phyloP scores from a whole-genome alignment of 2,113 vertebrate genomes.

The Fregata magnificens region DNA sequence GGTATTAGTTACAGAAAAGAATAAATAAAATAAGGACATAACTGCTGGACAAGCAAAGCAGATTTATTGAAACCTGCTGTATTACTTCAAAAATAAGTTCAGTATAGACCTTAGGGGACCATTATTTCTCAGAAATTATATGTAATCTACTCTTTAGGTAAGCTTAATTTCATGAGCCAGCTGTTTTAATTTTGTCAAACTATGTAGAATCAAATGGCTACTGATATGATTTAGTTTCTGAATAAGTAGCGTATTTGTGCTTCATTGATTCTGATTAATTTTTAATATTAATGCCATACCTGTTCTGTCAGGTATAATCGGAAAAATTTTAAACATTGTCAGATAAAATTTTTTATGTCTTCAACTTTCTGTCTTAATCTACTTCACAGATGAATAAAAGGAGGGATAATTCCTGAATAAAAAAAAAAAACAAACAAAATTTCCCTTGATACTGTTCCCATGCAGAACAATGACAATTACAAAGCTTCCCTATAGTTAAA shows the following conservation, averaged over 20 bases:
- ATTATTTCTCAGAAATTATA: background rate
- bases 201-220: conserved; percentile 19
- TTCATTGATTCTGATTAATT: conserved; percentile 17
- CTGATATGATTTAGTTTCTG: background rate
- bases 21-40: background rate
- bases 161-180: background rate
- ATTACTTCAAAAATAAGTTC: conserved; percentile 42
- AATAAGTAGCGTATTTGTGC: background rate
- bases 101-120: conserved; percentile 22
- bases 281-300: background rate
- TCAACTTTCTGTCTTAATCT: background rate
- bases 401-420: background rate
- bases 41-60: background rate
- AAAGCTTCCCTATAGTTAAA: background rate
- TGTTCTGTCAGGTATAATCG: background rate
- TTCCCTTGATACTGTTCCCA: background rate
- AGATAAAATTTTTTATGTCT: background rate
- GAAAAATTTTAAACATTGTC: background rate
- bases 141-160: background rate
- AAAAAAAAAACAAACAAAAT: background rate
- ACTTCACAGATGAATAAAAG: background rate
- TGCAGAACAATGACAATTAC: background rate
- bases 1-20: background rate
- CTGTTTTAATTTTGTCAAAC: conserved; percentile 13
- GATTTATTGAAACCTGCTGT: conserved; percentile 15